Conservation (phyloP, 1,140 invertebrate genomes). For the Drosophila nasuta region DNA sequence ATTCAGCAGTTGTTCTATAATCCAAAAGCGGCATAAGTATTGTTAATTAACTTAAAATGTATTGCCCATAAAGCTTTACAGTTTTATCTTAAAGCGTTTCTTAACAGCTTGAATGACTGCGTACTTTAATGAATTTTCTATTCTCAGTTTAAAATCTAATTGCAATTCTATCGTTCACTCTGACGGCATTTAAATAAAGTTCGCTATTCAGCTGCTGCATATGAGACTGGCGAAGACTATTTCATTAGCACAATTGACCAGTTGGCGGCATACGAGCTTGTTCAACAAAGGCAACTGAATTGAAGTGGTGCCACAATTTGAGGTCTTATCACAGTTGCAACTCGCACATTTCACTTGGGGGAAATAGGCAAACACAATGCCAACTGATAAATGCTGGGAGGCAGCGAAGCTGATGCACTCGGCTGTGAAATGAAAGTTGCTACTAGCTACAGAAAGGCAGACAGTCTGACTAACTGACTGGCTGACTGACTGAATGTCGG, state of each 20-base stretch:
- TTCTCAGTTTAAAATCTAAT: background rate
- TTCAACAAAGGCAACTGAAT: conserved; percentile 7
- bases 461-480: conserved; percentile 1
- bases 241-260: conserved; percentile 28
- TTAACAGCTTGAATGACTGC: background rate
- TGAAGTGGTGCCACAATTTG: conserved; percentile 29
- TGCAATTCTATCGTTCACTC: background rate
- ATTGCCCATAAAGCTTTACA: conserved; percentile 28
- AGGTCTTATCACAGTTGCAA: conserved; percentile 33
- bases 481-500: background rate
- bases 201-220: background rate
- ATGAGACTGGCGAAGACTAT: conserved; percentile 6
- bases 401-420: conserved; percentile 38
- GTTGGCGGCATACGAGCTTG: conserved; percentile 5
- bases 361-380: conserved; percentile 61
- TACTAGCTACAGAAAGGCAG: conserved; percentile 41
- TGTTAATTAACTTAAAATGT: conserved; percentile 37
- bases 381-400: conserved; percentile 56
- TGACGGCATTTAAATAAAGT: background rate
- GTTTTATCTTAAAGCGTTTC: background rate
- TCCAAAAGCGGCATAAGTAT: conserved; percentile 10
- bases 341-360: conserved; percentile 29
- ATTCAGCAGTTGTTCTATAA: conserved; percentile 3
- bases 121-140: background rate
- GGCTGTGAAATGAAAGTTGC: conserved; percentile 67